Evolutionary conservation across 2,888 invertebrate species (phyloP).

Genomic region (Blomia tropicalis): DNA sequence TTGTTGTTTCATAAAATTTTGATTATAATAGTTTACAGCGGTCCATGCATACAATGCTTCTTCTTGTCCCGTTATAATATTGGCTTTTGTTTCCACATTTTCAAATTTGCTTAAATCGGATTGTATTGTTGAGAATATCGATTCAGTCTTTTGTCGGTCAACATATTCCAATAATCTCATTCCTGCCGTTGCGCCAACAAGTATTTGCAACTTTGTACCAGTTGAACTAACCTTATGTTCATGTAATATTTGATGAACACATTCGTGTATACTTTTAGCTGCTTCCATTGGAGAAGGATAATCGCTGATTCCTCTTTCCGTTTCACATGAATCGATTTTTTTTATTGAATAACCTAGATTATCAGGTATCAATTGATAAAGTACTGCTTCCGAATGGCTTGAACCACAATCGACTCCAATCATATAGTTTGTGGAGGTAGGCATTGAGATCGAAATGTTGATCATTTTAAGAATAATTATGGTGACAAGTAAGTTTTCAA

Average conservation of each 20-base stretch:
- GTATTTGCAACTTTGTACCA: background rate
- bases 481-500: too few relatives aligned
- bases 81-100: conserved; percentile 31
- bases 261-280: too few relatives aligned
- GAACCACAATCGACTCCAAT: background rate
- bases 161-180: conserved; percentile 37
- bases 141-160: background rate
- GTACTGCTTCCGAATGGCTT: background rate
- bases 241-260: too few relatives aligned
- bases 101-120: background rate
- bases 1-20: background rate
- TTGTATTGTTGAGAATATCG: conserved; percentile 3
- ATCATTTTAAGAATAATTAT: too few relatives aligned
- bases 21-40: conserved; percentile 34
- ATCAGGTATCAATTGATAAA: background rate
- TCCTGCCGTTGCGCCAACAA: conserved; percentile 41
- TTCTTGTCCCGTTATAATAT: conserved; percentile 35
- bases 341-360: too few relatives aligned
- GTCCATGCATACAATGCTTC: conserved; percentile 42
- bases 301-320: background rate
- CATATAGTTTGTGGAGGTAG: background rate
- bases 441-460: too few relatives aligned
- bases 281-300: background rate
- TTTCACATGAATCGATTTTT: background rate
- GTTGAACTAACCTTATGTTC: background rate